Evolutionary conservation across 2,113 vertebrate species (phyloP), one percentile per base, ranked within the genome.

Genomic region (Callipepla californica): DNA sequence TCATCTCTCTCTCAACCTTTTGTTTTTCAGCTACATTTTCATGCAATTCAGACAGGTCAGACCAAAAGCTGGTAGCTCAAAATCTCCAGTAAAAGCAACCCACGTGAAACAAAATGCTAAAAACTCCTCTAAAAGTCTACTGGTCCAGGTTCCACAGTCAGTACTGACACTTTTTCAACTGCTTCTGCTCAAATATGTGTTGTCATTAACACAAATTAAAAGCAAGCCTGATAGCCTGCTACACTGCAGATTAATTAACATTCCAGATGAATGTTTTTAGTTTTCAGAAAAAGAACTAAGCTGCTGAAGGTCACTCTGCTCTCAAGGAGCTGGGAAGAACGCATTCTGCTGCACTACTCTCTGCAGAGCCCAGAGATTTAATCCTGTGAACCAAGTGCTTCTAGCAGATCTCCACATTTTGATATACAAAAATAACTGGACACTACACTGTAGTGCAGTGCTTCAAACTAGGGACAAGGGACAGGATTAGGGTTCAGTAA

Each of bases 281-380:
- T 95, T 96, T 96, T 86, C 90, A 95, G 80, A 97, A 61, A 92
- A 90, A 94, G 53, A 83, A 93, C 92, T 92, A 85, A 70, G 58
- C 58, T 77, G 51, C 62, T 92, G 92, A 97, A 98, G 97, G 97
- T 98, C 97, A 97, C 75, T 78, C 72, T 59, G 91, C 59, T 94
- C 83, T 34, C 48, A 87, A 83, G 30, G 50, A 94, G 89, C 76
- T 14, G 21, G 67, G 80, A 89, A 83, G 85, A 84, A 67, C 1
- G 0, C 74, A 68, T 6, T 87, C 61, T 57, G 53, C 93, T 81
- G 85, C 82, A 91, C 68, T 75, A 78, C 20, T 10, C 36, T 77
- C 58, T 89, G 72, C 82, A 53, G 96, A 91, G 42, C 50, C 67
- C 84, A 94, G 89, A 89, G 69, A 87, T 83, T 58, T 86, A 70